These are phyloP conservation scores for Sakesphorus luctuosus DNA, from an alignment of 2,113 vertebrate genomes.

Conservation along the genomic window DNA sequence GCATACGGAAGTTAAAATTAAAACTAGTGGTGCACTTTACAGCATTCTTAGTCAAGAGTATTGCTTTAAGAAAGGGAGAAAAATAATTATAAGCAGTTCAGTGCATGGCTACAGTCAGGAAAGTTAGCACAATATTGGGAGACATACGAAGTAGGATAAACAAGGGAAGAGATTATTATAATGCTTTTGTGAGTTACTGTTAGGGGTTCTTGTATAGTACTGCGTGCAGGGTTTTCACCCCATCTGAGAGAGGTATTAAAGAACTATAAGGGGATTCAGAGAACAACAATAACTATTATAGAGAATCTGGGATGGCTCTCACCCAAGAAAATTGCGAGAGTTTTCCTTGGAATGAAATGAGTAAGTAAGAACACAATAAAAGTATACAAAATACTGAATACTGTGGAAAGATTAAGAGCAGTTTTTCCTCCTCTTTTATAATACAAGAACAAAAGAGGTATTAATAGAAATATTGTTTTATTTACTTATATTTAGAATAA, in stretches of 20 bases:
- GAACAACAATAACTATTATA: background rate
- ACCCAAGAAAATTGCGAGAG: background rate
- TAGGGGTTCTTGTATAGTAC: background rate
- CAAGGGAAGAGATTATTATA: background rate
- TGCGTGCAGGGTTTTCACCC: background rate
- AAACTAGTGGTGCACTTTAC: background rate
- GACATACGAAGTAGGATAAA: background rate
- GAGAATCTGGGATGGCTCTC: background rate
- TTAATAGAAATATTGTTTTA: background rate
- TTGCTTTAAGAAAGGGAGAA: background rate
- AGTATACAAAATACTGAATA: background rate
- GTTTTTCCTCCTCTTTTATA: background rate
- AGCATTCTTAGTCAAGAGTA: background rate
- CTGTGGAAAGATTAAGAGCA: background rate
- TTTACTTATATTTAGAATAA: background rate
- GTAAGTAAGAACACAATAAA: background rate
- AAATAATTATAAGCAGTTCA: background rate
- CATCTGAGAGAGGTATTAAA: background rate
- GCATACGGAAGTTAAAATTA: background rate
- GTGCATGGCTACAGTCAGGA: background rate
- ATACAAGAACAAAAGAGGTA: background rate
- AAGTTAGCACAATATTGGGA: background rate
- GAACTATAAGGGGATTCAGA: background rate
- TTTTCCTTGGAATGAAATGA: background rate
- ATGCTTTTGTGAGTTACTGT: background rate